phyloP scores from a whole-genome alignment of 2,888 invertebrate species.

The Synanthedon formicaeformis region DNA sequence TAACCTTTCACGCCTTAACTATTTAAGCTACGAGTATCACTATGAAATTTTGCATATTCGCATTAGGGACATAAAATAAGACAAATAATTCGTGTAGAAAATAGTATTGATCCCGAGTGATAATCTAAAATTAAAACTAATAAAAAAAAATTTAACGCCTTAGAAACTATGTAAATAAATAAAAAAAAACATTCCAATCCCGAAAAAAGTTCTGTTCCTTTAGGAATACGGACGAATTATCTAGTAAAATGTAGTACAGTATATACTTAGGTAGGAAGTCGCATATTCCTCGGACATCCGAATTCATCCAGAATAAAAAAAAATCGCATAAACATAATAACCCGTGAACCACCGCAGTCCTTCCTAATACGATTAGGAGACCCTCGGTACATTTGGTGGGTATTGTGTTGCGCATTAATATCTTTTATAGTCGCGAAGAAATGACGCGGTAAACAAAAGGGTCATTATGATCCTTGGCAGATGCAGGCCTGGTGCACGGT shows the following conservation, averaged over 20 bases:
- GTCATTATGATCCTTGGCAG: slow-evolving; percentile 40
- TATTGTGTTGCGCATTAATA: slow-evolving; percentile 44
- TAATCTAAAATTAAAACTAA: too few species aligned
- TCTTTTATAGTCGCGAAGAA: slow-evolving; percentile 54
- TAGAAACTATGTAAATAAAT: too few species aligned
- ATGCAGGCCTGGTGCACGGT: slow-evolving; percentile 17
- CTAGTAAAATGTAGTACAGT: too few species aligned
- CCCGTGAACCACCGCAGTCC: slow-evolving; percentile 58
- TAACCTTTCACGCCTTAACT: too few species aligned
- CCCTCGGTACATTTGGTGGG: slow-evolving; percentile 45
- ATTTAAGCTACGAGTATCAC: too few species aligned
- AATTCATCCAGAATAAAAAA: slow-evolving; percentile 25
- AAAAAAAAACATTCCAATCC: too few species aligned
- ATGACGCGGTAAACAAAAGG: slow-evolving; percentile 59
- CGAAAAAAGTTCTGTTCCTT: slow-evolving; percentile 20
- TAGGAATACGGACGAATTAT: slow-evolving; percentile 9
- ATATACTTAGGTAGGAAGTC: too few species aligned
- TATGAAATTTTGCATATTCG: too few species aligned
- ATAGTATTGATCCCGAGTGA: too few species aligned
- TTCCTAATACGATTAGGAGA: slow-evolving; percentile 42
- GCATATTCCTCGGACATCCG: slow-evolving; percentile 23
- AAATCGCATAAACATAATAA: slow-evolving; percentile 60
- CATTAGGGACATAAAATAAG: too few species aligned
- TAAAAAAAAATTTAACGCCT: background rate
- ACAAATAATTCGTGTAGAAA: too few species aligned